These are phyloP conservation scores for Candidula unifasciata DNA, from an alignment of 2,888 invertebrate genomes.

Conservation along the genomic window DNA sequence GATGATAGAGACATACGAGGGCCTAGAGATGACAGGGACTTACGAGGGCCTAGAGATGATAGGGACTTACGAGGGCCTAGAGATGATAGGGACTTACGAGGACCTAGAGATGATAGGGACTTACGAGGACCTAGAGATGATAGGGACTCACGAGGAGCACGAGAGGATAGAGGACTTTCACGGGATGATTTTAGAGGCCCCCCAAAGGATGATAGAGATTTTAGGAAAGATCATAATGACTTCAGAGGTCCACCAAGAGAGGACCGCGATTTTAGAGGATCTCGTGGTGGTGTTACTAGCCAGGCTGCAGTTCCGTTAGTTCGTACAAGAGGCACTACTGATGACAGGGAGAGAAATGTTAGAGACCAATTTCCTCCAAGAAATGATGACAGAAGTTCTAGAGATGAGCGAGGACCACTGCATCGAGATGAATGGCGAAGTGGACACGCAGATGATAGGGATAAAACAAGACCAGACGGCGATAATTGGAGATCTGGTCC, in stretches of 20 bases:
- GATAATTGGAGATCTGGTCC: conserved; percentile 50
- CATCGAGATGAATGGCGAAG: conserved; percentile 46
- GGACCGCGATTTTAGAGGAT: conserved; percentile 46
- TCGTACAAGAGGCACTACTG: conserved; percentile 18
- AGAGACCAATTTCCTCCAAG: conserved; percentile 6
- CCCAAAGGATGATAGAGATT: conserved; percentile 56
- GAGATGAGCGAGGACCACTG: conserved; percentile 49
- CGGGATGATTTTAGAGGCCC: conserved; percentile 51
- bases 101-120: conserved; percentile 40
- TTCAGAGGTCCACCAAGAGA: conserved; percentile 56
- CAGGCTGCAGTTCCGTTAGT: no score
- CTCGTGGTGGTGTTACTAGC: conserved; percentile 29
- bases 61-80: neutral
- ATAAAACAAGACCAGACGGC: conserved; percentile 34
- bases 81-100: conserved; percentile 35
- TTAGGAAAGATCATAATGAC: conserved; percentile 54
- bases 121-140: conserved; percentile 34
- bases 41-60: conserved; percentile 52
- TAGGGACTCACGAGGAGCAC: conserved; percentile 37
- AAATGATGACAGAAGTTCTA: conserved; percentile 45
- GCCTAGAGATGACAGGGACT: conserved; percentile 56
- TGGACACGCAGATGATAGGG: conserved; percentile 45
- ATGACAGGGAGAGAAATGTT: conserved; percentile 24
- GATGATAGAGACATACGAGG: conserved; percentile 42
- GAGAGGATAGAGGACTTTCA: conserved; percentile 39